Evolutionary conservation across 2,113 vertebrate genomes (phyloP), one percentile per base, ranked within the genome.

Genomic region (Trematomus loennbergii): DNA sequence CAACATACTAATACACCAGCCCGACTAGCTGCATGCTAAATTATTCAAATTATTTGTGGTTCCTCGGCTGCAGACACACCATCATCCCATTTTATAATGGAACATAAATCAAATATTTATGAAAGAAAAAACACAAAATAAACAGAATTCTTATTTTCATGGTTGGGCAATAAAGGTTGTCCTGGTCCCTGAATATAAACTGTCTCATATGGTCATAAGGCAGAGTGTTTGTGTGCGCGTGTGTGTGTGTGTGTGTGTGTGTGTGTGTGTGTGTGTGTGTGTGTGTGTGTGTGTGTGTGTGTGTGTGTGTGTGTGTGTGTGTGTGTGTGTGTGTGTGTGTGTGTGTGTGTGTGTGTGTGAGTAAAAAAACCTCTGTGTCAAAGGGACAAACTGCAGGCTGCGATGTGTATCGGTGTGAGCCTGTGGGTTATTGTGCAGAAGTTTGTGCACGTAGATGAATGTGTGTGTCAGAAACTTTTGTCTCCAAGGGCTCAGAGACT

Each of bases 21-120:
- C 62, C 17, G 59, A 86, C 50, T 7, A 64, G 75, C 72, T 55
- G 62, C 59, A 70, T 65, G 69, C 59, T 90, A 84, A 89, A 92
- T 88, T 88, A 90, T 88, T 89, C 13, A 93, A 83, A 85, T 88
- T 75, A 86, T 88, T 76, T 81, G 70, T 82, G 81, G 10, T 77
- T 86, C 59, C 74, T 57, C 75, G 72, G 86, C 62, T 66, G 79
- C 79, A 85, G 88, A 88, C 74, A 71, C 75, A 61, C 75, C 76
- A 88, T 79, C 67, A 81, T 11, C 73, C 49, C n/a, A 59, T 18
- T 72, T 60, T 70, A 83, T 82, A 88, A 92, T 89, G 83, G 75
- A 83, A 84, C 80, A 89, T 83, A 70, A 81, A 87, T 93, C 50
- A 81, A 90, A 89, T 87, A 91, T 91, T 83, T 85, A 91, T 91